These are phyloP conservation scores for Thamnophis sirtalis DNA, from an alignment of 2,113 vertebrate genomes.

Conservation along the genomic window DNA sequence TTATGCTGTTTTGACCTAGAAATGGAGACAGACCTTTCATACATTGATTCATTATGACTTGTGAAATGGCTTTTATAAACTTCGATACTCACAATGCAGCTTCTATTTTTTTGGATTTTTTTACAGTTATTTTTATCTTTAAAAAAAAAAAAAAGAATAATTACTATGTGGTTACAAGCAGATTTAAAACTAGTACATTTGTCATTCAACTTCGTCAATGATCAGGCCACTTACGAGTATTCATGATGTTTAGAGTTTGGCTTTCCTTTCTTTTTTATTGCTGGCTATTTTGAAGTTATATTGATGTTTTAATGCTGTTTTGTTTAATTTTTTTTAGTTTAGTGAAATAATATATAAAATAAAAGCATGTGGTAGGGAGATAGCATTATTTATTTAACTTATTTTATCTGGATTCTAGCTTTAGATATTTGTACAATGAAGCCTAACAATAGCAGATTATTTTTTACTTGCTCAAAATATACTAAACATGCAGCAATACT, in stretches of 20 bases:
- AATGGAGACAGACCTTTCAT: neutral
- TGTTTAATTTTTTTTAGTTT: neutral
- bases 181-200: neutral
- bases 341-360: neutral
- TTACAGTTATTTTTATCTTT: neutral
- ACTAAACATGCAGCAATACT: neutral
- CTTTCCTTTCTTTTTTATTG: neutral
- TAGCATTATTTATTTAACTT: constrained; percentile 7
- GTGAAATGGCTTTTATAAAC: neutral
- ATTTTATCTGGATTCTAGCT: constrained; percentile 9
- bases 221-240: neutral
- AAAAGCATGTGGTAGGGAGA: neutral
- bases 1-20: neutral
- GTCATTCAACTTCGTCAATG: neutral
- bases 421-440: neutral
- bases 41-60: neutral
- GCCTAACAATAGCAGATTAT: neutral
- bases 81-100: neutral
- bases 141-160: neutral
- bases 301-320: neutral
- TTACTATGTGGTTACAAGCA: neutral
- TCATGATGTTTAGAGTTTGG: neutral
- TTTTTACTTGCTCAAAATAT: neutral
- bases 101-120: neutral
- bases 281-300: neutral